Conservation (phyloP, 2,113 vertebrate species). For the Nerophis lumbriciformis region DNA sequence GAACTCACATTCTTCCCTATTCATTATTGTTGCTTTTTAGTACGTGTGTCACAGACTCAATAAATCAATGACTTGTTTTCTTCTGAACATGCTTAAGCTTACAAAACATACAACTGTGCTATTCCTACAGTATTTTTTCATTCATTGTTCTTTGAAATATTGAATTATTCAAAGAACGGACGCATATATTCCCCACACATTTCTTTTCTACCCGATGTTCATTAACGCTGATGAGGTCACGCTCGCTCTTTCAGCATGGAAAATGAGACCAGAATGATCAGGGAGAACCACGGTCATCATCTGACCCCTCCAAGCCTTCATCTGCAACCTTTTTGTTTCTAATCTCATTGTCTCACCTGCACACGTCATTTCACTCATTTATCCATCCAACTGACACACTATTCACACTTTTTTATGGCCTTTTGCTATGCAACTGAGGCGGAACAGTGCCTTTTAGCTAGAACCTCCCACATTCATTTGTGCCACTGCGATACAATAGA, state of each 20-base stretch:
- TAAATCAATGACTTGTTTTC: too few relatives aligned
- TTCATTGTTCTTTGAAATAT: not conserved
- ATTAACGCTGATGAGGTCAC: not conserved
- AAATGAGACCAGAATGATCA: not conserved
- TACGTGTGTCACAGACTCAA: too few relatives aligned
- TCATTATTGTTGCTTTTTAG: too few relatives aligned
- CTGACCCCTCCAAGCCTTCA: too few relatives aligned
- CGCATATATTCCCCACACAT: not conserved
- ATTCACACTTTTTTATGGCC: not conserved
- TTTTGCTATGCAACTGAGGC: conserved; percentile 4
- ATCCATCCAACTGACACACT: not conserved
- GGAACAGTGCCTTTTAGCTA: not conserved
- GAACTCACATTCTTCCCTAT: not conserved
- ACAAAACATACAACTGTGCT: conserved; percentile 5
- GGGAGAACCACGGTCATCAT: not conserved
- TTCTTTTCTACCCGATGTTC: not conserved
- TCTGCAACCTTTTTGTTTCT: not conserved
- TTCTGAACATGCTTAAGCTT: not conserved
- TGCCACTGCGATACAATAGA: not conserved
- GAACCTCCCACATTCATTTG: conserved; percentile 5
- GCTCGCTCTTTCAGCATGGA: not conserved
- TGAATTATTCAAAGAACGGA: not conserved
- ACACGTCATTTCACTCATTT: not conserved
- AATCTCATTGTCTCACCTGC: not conserved
- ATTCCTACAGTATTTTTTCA: conserved; percentile 1